Percentiles rank a stretch among this genome's conserved stretches.
These are phyloP conservation scores for Drosophila planitibia DNA, from an alignment of 2,888 invertebrate species.

Conservation along the genomic window DNA sequence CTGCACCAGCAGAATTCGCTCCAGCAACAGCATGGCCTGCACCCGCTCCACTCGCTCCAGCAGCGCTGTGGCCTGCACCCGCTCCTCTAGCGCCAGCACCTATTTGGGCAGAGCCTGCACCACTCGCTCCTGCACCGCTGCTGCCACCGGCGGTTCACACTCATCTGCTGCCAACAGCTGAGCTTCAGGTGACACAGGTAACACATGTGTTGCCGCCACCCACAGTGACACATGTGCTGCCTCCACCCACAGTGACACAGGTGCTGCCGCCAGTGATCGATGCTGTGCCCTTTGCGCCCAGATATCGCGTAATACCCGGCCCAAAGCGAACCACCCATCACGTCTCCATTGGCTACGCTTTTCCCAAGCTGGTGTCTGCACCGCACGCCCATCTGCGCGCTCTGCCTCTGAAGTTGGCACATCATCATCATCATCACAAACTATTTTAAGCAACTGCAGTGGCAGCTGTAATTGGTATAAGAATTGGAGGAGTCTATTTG, in stretches of 20 bases:
- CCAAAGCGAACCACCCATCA: constrained; percentile 83
- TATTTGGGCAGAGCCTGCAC: constrained; percentile 46
- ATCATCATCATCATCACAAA: constrained; percentile 75
- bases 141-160: constrained; percentile 30
- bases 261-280: constrained; percentile 70
- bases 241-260: constrained; percentile 65
- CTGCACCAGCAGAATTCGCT: constrained; percentile 27
- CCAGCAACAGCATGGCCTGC: constrained; percentile 32
- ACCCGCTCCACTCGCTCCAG: constrained; percentile 19
- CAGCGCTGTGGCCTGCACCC: constrained; percentile 21
- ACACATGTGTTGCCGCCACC: constrained; percentile 66
- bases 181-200: constrained; percentile 48
- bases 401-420: constrained; percentile 70
- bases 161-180: constrained; percentile 54
- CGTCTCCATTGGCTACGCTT: constrained; percentile 81
- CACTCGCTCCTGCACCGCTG: constrained; percentile 39
- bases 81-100: constrained; percentile 43
- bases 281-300: constrained; percentile 71
- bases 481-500: neutral
- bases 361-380: constrained; percentile 75
- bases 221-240: constrained; percentile 61
- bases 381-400: constrained; percentile 77
- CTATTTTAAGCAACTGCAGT: constrained; percentile 55
- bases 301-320: constrained; percentile 82
- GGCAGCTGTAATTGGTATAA: neutral